These are phyloP conservation scores for Menura novaehollandiae DNA, from an alignment of 2,113 vertebrate species.

Conservation along the genomic window DNA sequence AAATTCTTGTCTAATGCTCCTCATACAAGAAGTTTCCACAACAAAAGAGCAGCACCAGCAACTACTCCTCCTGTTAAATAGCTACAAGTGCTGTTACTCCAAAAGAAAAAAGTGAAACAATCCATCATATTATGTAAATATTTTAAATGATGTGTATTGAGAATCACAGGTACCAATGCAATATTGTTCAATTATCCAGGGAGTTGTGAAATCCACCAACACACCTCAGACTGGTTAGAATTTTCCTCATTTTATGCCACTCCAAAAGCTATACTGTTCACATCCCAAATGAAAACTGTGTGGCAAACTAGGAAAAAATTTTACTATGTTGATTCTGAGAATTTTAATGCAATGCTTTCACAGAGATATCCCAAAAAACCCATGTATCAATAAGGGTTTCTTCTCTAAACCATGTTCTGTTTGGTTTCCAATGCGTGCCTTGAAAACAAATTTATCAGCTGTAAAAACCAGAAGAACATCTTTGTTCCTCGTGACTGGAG, in stretches of 20 bases:
- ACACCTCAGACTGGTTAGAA: background rate
- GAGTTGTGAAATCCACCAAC: constrained; percentile 49
- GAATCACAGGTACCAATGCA: constrained; percentile 30
- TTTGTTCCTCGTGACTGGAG: constrained; percentile 70
- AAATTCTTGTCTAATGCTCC: background rate
- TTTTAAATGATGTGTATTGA: constrained; percentile 18
- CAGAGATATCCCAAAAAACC: constrained; percentile 10
- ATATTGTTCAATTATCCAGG: constrained; percentile 26
- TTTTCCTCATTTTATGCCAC: constrained; percentile 20
- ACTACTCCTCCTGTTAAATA: background rate
- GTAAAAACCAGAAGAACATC: constrained; percentile 68
- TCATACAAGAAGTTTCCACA: background rate
- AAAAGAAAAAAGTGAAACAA: constrained; percentile 14
- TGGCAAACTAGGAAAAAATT: constrained; percentile 51
- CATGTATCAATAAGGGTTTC: constrained; percentile 21
- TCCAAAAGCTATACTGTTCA: constrained; percentile 56
- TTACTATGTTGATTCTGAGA: constrained; percentile 57
- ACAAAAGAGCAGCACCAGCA: background rate
- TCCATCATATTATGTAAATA: background rate
- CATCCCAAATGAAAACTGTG: constrained; percentile 34
- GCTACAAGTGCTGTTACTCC: background rate
- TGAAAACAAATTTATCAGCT: constrained; percentile 69
- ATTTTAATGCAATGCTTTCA: constrained; percentile 35
- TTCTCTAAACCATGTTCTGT: constrained; percentile 20
- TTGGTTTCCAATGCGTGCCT: constrained; percentile 56